These are phyloP conservation scores for Eptatretus atami DNA, from an alignment of 2,797 vertebrate species.

Conservation along the genomic window DNA sequence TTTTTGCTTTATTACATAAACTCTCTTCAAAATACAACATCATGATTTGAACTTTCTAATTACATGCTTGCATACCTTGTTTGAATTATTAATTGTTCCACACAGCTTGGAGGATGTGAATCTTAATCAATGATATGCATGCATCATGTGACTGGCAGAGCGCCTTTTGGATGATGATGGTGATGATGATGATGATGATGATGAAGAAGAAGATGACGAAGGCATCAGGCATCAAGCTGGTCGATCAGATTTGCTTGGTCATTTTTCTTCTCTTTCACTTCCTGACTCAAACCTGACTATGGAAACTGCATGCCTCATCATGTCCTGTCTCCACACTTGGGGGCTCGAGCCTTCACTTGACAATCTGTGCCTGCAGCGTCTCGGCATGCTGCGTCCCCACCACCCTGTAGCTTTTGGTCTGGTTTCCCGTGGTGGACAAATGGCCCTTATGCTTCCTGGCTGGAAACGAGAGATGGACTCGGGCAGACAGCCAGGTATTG, in stretches of 20 bases:
- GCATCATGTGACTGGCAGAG: conserved; percentile 14
- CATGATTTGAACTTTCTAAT: too few species aligned
- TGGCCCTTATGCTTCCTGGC: conserved; percentile 92
- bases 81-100: too few species aligned
- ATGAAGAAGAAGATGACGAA: conserved; percentile 18
- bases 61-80: too few species aligned
- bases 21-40: too few species aligned
- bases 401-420: conserved; percentile 72
- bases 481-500: background rate
- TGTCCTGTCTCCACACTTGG: conserved; percentile 92
- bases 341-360: conserved; percentile 48
- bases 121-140: too few species aligned
- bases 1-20: too few species aligned
- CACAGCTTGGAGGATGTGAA: too few species aligned
- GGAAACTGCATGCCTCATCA: conserved; percentile 84
- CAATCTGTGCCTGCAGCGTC: conserved; percentile 41
- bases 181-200: conserved; percentile 59
- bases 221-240: conserved; percentile 9
- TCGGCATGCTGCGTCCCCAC: conserved; percentile 74
- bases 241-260: too few species aligned
- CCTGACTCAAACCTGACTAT: conserved; percentile 77
- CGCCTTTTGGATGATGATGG: conserved; percentile 67
- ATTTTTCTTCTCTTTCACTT: conserved; percentile 35
- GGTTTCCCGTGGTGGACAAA: conserved; percentile 69
- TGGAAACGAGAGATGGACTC: conserved; percentile 25